These are phyloP conservation scores for Clostera curtula DNA, from an alignment of 2,888 invertebrate genomes.

Conservation along the genomic window DNA sequence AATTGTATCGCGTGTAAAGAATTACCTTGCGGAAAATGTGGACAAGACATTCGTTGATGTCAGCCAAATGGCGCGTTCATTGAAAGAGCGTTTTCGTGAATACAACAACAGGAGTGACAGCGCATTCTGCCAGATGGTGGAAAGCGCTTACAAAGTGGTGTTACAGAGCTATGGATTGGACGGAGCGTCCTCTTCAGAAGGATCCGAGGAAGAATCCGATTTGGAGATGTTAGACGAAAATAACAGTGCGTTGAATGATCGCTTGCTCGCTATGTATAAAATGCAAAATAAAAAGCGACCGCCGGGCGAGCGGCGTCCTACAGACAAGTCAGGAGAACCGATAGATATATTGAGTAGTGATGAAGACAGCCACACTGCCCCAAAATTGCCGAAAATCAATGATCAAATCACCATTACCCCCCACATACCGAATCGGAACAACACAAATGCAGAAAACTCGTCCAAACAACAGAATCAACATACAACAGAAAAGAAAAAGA, in stretches of 20 bases:
- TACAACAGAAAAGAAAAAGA: constrained; percentile 51
- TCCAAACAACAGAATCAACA: constrained; percentile 42
- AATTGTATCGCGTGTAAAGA: constrained; percentile 77
- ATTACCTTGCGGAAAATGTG: constrained; percentile 88
- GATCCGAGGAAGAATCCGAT: constrained; percentile 77
- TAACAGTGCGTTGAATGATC: constrained; percentile 81
- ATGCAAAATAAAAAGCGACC: constrained; percentile 67
- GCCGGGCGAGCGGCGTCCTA: constrained; percentile 44
- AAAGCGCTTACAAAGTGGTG: constrained; percentile 83
- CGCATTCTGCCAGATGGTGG: constrained; percentile 87
- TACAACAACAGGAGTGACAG: constrained; percentile 86
- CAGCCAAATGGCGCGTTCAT: constrained; percentile 86
- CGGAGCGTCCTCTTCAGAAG: constrained; percentile 74
- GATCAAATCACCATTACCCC: constrained; percentile 69
- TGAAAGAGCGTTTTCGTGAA: constrained; percentile 82
- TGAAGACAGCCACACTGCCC: constrained; percentile 56
- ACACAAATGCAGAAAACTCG: constrained; percentile 32
- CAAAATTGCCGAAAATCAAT: constrained; percentile 65
- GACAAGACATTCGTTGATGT: constrained; percentile 88
- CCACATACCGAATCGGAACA: constrained; percentile 48
- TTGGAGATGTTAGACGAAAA: constrained; percentile 87
- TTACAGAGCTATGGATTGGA: constrained; percentile 80
- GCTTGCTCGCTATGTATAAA: constrained; percentile 66
- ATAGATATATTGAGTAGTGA: constrained; percentile 64
- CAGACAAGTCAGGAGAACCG: constrained; percentile 60